These are phyloP conservation scores for Percopsis omiscomaycus DNA, from an alignment of 2,797 vertebrate genomes.

Conservation along the genomic window DNA sequence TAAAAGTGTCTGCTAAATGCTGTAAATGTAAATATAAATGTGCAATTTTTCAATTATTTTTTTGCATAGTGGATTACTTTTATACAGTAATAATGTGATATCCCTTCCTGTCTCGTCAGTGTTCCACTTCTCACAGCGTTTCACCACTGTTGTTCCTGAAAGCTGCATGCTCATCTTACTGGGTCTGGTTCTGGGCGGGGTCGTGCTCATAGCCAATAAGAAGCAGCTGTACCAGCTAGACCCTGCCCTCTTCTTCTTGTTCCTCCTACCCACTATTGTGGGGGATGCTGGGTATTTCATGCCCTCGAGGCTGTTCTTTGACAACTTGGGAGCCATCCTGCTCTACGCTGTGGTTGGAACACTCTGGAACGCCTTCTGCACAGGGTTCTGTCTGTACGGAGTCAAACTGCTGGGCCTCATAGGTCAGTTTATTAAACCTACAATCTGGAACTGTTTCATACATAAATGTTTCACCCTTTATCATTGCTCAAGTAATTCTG, in stretches of 20 bases:
- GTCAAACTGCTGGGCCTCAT: slow-evolving; percentile 84
- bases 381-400: slow-evolving; percentile 87
- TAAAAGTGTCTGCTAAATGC: too few relatives aligned
- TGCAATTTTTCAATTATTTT: too few relatives aligned
- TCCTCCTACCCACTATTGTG: slow-evolving; percentile 93
- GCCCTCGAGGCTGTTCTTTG: slow-evolving; percentile 92
- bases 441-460: too few relatives aligned
- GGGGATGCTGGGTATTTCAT: slow-evolving; percentile 95
- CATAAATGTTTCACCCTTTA: too few relatives aligned
- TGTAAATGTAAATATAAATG: too few relatives aligned
- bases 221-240: slow-evolving; percentile 93
- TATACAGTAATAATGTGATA: neutral
- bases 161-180: slow-evolving; percentile 93
- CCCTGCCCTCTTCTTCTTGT: slow-evolving; percentile 95
- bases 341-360: slow-evolving; percentile 92
- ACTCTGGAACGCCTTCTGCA: slow-evolving; percentile 94
- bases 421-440: slow-evolving; percentile 73
- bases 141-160: slow-evolving; percentile 90
- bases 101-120: slow-evolving; percentile 67
- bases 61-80: neutral
- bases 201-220: slow-evolving; percentile 90
- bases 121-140: slow-evolving; percentile 91
- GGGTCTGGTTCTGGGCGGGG: slow-evolving; percentile 88
- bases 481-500: too few relatives aligned
- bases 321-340: slow-evolving; percentile 94